These are phyloP conservation scores for Cepaea hortensis DNA, from an alignment of 2,888 invertebrate species.

Conservation along the genomic window DNA sequence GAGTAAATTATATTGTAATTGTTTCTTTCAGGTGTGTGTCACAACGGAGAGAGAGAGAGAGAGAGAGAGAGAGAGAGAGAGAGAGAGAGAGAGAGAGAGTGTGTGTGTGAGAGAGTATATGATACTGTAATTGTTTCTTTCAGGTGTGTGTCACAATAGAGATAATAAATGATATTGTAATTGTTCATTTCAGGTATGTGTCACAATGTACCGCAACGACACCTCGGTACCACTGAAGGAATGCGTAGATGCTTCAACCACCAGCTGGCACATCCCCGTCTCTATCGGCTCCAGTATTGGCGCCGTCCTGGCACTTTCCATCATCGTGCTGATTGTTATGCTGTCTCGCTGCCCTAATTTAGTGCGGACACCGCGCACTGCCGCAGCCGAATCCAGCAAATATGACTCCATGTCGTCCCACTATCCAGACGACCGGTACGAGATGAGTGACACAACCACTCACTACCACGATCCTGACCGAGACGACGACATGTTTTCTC, in stretches of 20 bases:
- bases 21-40: conserved; percentile 60
- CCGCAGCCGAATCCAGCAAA: conserved; percentile 58
- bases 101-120: no score
- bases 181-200: conserved; percentile 57
- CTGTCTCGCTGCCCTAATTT: conserved; percentile 65
- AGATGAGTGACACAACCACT: conserved; percentile 69
- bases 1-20: no score
- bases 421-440: conserved; percentile 66
- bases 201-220: conserved; percentile 66
- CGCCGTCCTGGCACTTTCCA: conserved; percentile 68
- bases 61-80: no score
- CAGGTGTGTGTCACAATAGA: no score
- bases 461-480: conserved; percentile 60
- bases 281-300: conserved; percentile 72
- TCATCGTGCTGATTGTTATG: conserved; percentile 70
- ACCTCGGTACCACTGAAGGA: conserved; percentile 57
- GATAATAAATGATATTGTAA: no score
- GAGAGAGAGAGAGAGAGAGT: no score
- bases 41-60: conserved; percentile 49
- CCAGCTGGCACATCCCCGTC: conserved; percentile 71
- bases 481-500: conserved; percentile 54
- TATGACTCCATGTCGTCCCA: conserved; percentile 71
- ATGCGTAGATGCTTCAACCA: conserved; percentile 69
- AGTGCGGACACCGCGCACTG: conserved; percentile 51
- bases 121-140: no score